A percentile compares a stretch with the other conserved stretches of the same genome.
phyloP scores from a whole-genome alignment of 2,888 invertebrate species.

The Pseudolycoriella hygida region DNA sequence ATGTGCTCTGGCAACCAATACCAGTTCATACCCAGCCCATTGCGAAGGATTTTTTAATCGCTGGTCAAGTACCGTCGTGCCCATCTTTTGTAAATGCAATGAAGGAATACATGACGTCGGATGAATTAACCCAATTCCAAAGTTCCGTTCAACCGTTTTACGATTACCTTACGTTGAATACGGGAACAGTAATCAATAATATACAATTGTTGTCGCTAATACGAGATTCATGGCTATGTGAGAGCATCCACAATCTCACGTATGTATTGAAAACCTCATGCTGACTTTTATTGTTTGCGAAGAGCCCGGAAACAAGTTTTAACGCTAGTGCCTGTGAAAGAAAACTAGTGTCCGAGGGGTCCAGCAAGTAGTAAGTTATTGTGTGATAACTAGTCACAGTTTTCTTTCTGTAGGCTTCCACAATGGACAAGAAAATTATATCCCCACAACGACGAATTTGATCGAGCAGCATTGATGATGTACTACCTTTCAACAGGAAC shows the following conservation, averaged over 20 bases:
- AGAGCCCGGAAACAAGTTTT: no score
- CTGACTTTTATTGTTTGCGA: no score
- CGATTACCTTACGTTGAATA: constrained; percentile 40
- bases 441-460: background rate
- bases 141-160: constrained; percentile 34
- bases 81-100: constrained; percentile 25
- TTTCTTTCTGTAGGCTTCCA: background rate
- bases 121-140: constrained; percentile 32
- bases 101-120: constrained; percentile 31
- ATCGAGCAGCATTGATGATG: background rate
- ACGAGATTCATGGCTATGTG: constrained; percentile 50
- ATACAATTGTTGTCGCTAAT: constrained; percentile 39
- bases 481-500: constrained; percentile 37
- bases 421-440: background rate
- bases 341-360: no score
- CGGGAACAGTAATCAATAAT: constrained; percentile 38
- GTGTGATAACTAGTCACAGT: no score
- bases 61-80: background rate
- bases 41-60: constrained; percentile 14
- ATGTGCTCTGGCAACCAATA: background rate
- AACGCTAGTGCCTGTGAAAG: no score
- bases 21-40: background rate
- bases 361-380: no score
- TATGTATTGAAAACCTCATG: no score
- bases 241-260: constrained; percentile 40